Conservation (phyloP, 2,888 invertebrate species). For the Caenorhabditis angaria region DNA sequence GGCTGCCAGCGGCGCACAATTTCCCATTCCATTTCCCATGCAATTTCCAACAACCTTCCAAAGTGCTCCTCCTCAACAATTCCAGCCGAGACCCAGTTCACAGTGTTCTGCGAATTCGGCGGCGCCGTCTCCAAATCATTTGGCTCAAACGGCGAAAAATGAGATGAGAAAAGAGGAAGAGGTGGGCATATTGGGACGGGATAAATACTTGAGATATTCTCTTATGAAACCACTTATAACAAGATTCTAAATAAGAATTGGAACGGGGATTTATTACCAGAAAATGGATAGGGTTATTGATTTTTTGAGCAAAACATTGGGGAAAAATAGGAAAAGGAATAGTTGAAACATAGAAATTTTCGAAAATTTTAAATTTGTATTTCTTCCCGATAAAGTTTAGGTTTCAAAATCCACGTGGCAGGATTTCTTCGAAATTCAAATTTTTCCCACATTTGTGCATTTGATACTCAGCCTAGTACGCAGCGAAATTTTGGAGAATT, state of each 20-base stretch:
- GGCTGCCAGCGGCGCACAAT: slow-evolving; percentile 49
- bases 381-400: not conserved
- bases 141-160: not conserved
- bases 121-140: slow-evolving; percentile 34
- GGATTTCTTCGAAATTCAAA: too few relatives aligned
- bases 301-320: too few relatives aligned
- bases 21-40: slow-evolving; percentile 54
- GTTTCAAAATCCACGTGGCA: too few relatives aligned
- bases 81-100: slow-evolving; percentile 32
- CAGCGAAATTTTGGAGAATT: not conserved
- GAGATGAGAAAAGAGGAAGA: not conserved
- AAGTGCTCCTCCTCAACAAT: slow-evolving; percentile 28
- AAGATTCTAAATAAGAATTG: slow-evolving; percentile 12
- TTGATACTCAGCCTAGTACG: not conserved
- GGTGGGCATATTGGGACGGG: not conserved
- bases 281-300: too few relatives aligned
- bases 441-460: not conserved
- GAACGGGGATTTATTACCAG: slow-evolving; percentile 10
- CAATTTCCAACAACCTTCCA: slow-evolving; percentile 39
- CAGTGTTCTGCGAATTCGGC: too few relatives aligned
- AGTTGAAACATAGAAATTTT: too few relatives aligned
- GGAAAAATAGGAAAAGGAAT: too few relatives aligned
- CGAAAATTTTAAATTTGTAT: too few relatives aligned
- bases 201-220: not conserved
- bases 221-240: slow-evolving; percentile 1